Base-by-base conservation (phyloP, 2,888 invertebrate genomes). In the Achlya flavicornis region DNA sequence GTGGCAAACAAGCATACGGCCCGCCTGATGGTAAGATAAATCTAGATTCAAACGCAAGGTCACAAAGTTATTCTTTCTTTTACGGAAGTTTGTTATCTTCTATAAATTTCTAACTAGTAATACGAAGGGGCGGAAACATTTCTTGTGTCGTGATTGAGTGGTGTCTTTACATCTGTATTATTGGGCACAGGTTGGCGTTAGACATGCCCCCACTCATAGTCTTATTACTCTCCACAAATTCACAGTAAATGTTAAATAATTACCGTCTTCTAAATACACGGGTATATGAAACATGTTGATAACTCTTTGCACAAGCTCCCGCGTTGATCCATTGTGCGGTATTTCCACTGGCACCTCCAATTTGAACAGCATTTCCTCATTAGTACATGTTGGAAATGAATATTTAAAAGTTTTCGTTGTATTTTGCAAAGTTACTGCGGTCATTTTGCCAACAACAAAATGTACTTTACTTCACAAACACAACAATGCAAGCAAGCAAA, bases 201-300 rank as follows among this genome's bases (percentile, higher is more conserved):
- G 1, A 26, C 26, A 26, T 26, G 26, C 26, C 26, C 26, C 2
- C 26, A 26, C 1, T 26, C 26, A 26, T 26, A 26, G 26, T 26
- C 26, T 26, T 26, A 26, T 26, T 26, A 26, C 26, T 26, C 26
- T 10, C 8, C 0, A 10, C 38, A 38, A 35, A 7, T 16, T 6
- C 3, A 14, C 7, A 5, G 14, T 10, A 53, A 19, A 19, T 3
- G 19, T 19, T 7, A n/a, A 19, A 53, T 10, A 58, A 48, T 48
- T 63, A 66, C 96, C 96, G 70, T 95, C 93, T 84, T 96, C 96
- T 62, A 96, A 89, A 79, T 95, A 96, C 66, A 95, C 95, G 0
- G 97, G 97, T 61, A 97, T 89, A 76, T 96, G 95, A 76, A 96
- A 96, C 75, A 95, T 95, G 61, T 94, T 93, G 73, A 96, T 93